Evolutionary conservation across 2,888 invertebrate genomes (phyloP).

Genomic region (Ceramica pisi): DNA sequence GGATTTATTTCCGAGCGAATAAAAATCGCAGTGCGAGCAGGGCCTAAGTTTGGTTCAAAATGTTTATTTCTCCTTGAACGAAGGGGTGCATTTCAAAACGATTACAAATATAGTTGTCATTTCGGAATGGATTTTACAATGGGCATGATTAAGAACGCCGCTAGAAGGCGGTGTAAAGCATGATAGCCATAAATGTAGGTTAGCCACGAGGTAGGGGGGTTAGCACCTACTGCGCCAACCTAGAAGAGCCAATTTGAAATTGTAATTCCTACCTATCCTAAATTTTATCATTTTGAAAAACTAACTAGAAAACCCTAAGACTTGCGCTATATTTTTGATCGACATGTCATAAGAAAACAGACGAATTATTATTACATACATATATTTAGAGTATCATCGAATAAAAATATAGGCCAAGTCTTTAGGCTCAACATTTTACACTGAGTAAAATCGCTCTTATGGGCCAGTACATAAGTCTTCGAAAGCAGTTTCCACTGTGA

Average conservation of each 20-base stretch:
- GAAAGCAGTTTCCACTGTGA: neutral
- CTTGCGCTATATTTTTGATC: conserved; percentile 20
- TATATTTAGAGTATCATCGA: neutral
- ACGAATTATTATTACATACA: neutral
- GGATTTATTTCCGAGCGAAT: too few species aligned
- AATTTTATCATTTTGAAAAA: conserved; percentile 24
- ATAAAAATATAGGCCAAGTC: neutral
- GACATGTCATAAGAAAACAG: conserved; percentile 12
- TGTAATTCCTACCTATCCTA: conserved; percentile 38
- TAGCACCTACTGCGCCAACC: conserved; percentile 3
- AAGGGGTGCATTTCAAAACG: too few species aligned
- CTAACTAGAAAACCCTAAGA: conserved; percentile 26
- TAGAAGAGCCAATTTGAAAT: conserved; percentile 34
- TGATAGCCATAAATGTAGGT: neutral
- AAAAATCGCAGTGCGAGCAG: too few species aligned
- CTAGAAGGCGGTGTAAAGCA: neutral
- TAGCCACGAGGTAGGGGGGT: neutral
- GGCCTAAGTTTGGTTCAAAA: too few species aligned
- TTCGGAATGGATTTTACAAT: too few species aligned
- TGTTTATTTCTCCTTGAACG: too few species aligned
- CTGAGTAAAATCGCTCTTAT: neutral
- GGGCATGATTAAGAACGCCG: neutral
- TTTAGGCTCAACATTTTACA: neutral
- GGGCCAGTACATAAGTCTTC: neutral
- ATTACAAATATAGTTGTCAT: too few species aligned